Evolutionary conservation across 2,113 vertebrate species (phyloP), one percentile per base, ranked within the genome.

Genomic region (Macquaria ambigua): DNA sequence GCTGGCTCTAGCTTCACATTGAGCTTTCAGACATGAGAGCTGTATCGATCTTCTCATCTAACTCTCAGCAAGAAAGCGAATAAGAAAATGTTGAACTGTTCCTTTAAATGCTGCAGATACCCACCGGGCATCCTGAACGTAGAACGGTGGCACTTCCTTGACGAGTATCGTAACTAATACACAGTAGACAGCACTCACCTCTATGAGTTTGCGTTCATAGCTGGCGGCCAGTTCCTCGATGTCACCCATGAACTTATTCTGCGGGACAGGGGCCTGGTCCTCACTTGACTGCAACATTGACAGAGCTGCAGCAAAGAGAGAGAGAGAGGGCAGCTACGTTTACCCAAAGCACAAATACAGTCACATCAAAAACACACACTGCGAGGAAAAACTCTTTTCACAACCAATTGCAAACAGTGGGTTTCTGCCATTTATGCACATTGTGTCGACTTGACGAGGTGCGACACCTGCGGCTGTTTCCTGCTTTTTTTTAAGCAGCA

Each of bases 131-230:
- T 16, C 14, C 46, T 1, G 16, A 31, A 41, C 31, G 28, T 23
- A 23, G 48, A 55, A 37, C 11, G 6, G 18, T 18, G n/a, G 37
- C 12, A 31, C 34, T 31, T 41, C 11, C 6, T 39, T 14, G 8
- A 72, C 2, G 3, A 34, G 8, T 53, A 9, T 16, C 8, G 21
- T 23, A 31, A 39, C 25, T 15, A 11, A 59, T 8, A 20, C 3
- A 18, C 5, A 41, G 11, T 11, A 1, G 14, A 62, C 25, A 43
- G n/a, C 64, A 72, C 94, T 97, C 95, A 99, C 98, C 98, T 99
- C 98, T 1, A 99, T 98, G 81, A 99, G 97, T 90, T 99, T 99
- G 55, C 98, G 97, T 89, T 99, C 98, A 0, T 99, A 99, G 86
- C 97, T 97, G 89, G 95, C 96, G 1, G 98, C 97, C 9, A 98